Evolutionary conservation across 2,113 vertebrate genomes (phyloP), one percentile per base, ranked within the genome.

Genomic region (human (Homo sapiens)): DNA sequence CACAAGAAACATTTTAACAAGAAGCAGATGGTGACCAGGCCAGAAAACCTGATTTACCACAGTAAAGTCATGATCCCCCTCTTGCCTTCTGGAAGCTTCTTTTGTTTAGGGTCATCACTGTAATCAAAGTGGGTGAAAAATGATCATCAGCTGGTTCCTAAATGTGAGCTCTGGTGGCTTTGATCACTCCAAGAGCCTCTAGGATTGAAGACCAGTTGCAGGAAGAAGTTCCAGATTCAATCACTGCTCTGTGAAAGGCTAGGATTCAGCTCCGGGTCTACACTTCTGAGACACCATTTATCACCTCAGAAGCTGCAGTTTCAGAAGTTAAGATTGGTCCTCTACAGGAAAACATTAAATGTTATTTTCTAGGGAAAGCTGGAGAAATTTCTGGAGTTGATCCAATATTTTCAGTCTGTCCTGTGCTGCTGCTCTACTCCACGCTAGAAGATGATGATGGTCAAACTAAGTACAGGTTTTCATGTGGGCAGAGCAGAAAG

Each of bases 171-270:
- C 20, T 43, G 82, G 32, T 57, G 32, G 70, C 57, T 25, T 30
- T 94, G 70, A 20, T 97, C 93, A 85, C 23, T 50, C 93, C 50
- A 99, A 99, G 99, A 95, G 99, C 99, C 91, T 99, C 99, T 11
- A 99, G 99, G 59, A 99, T 99, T n/a, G 99, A 99, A 98, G 99
- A 99, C 97, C 99, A 99, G 76, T 99, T 99, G 66, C 99, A 99
- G 92, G 99, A 99, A 5, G 99, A 98, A 1, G 99, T 99, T 88
- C 99, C 99, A 89, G 99, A 99, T 94, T 99, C 99, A 52, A 98
- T 99, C 0, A 43, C 98, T 12, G 99, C 99, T 3, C 99, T 99
- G 92, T 98, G 98, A 92, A 99, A 99, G 94, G 99, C 99, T 68
- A 99, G 99, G 35, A 99, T 99, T 92, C 99, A 99, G 97, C 98